Conservation (phyloP, 1,140 invertebrate genomes). For the Drosophila nigrodunni region DNA sequence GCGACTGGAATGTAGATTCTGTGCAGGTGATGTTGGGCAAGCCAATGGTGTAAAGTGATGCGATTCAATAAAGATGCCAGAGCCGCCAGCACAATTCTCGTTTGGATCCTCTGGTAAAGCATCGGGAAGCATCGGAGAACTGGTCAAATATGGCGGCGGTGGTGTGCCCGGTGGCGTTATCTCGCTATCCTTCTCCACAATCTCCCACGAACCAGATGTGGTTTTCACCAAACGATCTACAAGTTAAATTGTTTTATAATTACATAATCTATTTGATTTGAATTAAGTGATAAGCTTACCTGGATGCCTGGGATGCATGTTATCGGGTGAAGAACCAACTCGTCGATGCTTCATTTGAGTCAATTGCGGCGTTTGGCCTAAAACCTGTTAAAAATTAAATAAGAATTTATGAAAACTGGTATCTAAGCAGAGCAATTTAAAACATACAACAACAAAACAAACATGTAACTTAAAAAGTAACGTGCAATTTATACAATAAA, state of each 20-base stretch:
- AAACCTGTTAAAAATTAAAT: constrained; percentile 43
- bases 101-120: constrained; percentile 69
- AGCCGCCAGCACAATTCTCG: constrained; percentile 51
- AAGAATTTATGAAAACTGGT: background rate
- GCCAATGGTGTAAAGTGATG: constrained; percentile 78
- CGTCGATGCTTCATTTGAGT: constrained; percentile 80
- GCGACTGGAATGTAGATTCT: constrained; percentile 73
- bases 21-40: constrained; percentile 58
- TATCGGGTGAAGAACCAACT: constrained; percentile 82
- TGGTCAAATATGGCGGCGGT: constrained; percentile 91
- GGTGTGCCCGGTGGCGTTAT: constrained; percentile 93
- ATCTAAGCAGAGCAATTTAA: background rate
- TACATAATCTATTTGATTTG: background rate
- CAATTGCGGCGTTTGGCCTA: constrained; percentile 80
- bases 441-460: background rate
- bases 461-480: constrained; percentile 3
- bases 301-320: constrained; percentile 81
- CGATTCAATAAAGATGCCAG: constrained; percentile 74
- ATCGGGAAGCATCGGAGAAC: constrained; percentile 54
- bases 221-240: constrained; percentile 78
- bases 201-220: constrained; percentile 81
- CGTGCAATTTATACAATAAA: constrained; percentile 11
- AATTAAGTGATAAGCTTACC: constrained; percentile 44
- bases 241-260: background rate
- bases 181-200: constrained; percentile 85